Conservation (phyloP, 2,888 invertebrate genomes). For the Platycheirus albimanus region DNA sequence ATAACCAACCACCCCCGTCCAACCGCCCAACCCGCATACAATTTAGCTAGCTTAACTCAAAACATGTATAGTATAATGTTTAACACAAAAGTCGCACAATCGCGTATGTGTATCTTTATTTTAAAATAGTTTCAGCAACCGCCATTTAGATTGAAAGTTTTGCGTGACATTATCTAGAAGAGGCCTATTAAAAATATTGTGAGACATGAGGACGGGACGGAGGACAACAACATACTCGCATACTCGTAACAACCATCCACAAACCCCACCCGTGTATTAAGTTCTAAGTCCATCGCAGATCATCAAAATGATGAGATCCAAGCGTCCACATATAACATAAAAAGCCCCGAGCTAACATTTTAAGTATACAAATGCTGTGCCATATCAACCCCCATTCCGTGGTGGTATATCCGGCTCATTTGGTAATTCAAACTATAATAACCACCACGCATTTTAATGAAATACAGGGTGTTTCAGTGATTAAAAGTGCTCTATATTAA, state of each 20-base stretch:
- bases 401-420: conserved; percentile 70
- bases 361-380: conserved; percentile 26
- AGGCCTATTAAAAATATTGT: conserved; percentile 55
- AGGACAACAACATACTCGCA: no score
- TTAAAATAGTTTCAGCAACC: conserved; percentile 63
- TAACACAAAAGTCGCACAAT: conserved; percentile 62
- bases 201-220: conserved; percentile 3
- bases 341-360: conserved; percentile 62
- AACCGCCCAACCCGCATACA: conserved; percentile 9
- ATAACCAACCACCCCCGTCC: neutral
- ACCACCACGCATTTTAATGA: conserved; percentile 38
- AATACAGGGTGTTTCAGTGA: conserved; percentile 17
- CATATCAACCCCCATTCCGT: conserved; percentile 38
- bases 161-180: conserved; percentile 68
- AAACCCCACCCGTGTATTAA: conserved; percentile 55
- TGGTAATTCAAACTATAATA: conserved; percentile 61
- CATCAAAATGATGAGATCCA: conserved; percentile 69
- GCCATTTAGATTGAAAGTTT: conserved; percentile 43
- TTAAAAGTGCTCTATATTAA: no score
- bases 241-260: no score
- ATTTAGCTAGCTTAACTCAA: conserved; percentile 36
- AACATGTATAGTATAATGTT: conserved; percentile 37
- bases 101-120: conserved; percentile 63
- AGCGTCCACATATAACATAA: conserved; percentile 61
- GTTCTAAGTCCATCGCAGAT: conserved; percentile 67